Percentiles rank a stretch among this genome's conserved stretches.
These are phyloP conservation scores for Rhyzopertha dominica DNA, from an alignment of 1,140 invertebrate genomes.

Conservation along the genomic window DNA sequence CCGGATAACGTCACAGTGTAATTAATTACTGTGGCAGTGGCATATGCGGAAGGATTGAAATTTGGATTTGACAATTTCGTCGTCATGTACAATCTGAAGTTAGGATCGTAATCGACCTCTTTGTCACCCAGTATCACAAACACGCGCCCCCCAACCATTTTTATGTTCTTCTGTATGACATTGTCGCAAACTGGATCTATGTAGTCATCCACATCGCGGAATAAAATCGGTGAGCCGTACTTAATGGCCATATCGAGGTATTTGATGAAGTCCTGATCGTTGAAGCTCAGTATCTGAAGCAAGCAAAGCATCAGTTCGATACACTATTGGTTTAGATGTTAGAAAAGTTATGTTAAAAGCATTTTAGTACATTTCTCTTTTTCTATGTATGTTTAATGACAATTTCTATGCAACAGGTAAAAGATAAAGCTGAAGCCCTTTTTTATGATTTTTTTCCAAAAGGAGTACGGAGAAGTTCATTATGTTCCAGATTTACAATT, in stretches of 20 bases:
- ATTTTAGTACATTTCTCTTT: too few relatives aligned
- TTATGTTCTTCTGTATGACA: slow-evolving; percentile 81
- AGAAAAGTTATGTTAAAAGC: too few relatives aligned
- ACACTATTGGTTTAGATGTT: too few relatives aligned
- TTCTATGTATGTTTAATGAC: too few relatives aligned
- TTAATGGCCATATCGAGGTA: slow-evolving; percentile 83
- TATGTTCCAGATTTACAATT: too few relatives aligned
- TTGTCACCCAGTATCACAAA: slow-evolving; percentile 81
- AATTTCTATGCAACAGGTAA: too few relatives aligned
- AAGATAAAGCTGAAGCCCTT: too few relatives aligned
- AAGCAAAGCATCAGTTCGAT: too few relatives aligned
- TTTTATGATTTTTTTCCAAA: too few relatives aligned
- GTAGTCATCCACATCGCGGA: slow-evolving; percentile 86
- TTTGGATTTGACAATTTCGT: slow-evolving; percentile 84
- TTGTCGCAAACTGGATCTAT: slow-evolving; percentile 88
- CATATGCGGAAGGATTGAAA: slow-evolving; percentile 77
- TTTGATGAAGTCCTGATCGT: slow-evolving; percentile 78
- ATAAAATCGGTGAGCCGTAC: slow-evolving; percentile 78
- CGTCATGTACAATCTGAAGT: slow-evolving; percentile 81
- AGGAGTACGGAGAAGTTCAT: too few relatives aligned
- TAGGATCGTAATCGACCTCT: slow-evolving; percentile 82
- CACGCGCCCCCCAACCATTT: slow-evolving; percentile 64
- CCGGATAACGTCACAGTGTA: slow-evolving; percentile 81
- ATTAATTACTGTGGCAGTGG: slow-evolving; percentile 84
- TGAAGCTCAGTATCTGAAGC: slow-evolving; percentile 74